Percentiles rank a stretch among this genome's conserved stretches.
These are phyloP conservation scores for Brachyopa scutellaris DNA, from an alignment of 2,888 invertebrate species.

Conservation along the genomic window DNA sequence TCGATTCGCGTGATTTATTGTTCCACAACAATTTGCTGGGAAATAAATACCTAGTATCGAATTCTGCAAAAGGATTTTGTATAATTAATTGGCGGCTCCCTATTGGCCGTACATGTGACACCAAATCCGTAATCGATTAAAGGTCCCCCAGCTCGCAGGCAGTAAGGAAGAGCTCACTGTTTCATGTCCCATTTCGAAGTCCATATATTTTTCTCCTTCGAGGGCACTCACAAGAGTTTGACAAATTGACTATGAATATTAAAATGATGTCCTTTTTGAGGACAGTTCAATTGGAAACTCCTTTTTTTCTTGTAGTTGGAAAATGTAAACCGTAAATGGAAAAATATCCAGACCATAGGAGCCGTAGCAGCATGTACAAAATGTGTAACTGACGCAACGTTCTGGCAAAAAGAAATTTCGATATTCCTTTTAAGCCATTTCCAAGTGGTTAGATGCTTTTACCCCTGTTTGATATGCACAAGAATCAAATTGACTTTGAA, in stretches of 20 bases:
- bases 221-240: conserved; percentile 14
- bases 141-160: neutral
- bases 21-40: conserved; percentile 28
- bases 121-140: conserved; percentile 13
- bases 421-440: conserved; percentile 11
- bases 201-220: neutral
- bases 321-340: no score
- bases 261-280: conserved; percentile 25
- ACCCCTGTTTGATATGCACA: conserved; percentile 23
- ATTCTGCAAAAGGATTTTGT: conserved; percentile 27
- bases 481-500: conserved; percentile 54
- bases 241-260: conserved; percentile 63
- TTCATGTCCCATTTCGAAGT: neutral
- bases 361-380: no score
- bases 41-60: neutral
- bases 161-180: conserved; percentile 1
- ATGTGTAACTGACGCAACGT: neutral
- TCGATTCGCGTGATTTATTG: conserved; percentile 57
- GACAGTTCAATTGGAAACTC: neutral
- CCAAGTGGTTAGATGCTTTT: conserved; percentile 24
- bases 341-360: no score
- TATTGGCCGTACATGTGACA: conserved; percentile 12
- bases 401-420: conserved; percentile 7
- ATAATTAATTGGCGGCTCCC: conserved; percentile 50
- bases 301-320: neutral